Conservation (phyloP, 1,140 invertebrate genomes). For the Trypoxylus dichotomus region DNA sequence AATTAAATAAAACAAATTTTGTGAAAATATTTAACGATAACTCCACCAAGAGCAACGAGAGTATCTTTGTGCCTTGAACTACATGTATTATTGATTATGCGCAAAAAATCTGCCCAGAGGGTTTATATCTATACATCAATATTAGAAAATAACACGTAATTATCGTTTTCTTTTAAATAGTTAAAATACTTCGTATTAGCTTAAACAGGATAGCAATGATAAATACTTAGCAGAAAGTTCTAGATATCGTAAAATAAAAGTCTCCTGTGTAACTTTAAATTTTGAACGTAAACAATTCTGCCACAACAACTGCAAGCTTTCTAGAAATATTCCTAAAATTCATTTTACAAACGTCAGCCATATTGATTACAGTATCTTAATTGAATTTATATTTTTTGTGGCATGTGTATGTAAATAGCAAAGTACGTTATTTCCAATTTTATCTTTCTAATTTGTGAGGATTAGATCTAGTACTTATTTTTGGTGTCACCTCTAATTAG, state of each 20-base stretch:
- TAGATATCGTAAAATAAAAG: too few species aligned
- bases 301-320: background rate
- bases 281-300: background rate
- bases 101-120: constrained; percentile 17
- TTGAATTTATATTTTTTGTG: background rate
- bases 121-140: background rate
- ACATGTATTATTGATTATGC: constrained; percentile 24
- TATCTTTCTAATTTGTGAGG: background rate
- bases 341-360: constrained; percentile 23
- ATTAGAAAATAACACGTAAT: too few species aligned
- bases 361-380: background rate
- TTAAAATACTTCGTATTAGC: too few species aligned
- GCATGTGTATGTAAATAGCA: background rate
- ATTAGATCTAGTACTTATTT: background rate
- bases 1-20: background rate
- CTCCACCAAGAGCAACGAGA: constrained; percentile 17
- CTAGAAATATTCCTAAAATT: background rate
- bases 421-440: background rate
- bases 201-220: too few species aligned
- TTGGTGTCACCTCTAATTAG: background rate
- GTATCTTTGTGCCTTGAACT: constrained; percentile 7
- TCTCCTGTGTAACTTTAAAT: background rate
- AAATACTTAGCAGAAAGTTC: too few species aligned
- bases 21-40: constrained; percentile 1
- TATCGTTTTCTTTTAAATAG: background rate